These are phyloP conservation scores for Caenorhabditis sp. DNA, from an alignment of 2,888 invertebrate genomes.

Conservation along the genomic window DNA sequence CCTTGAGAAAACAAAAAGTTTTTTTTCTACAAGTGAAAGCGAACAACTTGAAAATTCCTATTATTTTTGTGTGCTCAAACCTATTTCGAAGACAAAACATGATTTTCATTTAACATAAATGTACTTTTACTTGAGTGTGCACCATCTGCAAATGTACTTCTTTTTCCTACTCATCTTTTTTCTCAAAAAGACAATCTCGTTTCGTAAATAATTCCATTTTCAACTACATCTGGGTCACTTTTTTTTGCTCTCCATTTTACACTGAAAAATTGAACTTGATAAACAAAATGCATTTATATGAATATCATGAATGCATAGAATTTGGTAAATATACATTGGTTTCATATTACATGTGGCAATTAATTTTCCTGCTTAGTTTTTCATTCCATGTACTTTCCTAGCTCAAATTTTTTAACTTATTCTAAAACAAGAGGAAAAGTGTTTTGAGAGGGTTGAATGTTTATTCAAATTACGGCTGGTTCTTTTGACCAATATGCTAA, in stretches of 20 bases:
- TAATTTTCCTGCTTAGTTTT: not conserved
- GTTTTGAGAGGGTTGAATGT: not conserved
- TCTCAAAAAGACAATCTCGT: not conserved
- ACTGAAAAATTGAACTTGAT: no score
- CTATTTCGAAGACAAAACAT: slow-evolving; percentile 17
- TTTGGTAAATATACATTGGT: not conserved
- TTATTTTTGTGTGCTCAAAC: slow-evolving; percentile 6
- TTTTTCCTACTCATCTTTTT: not conserved
- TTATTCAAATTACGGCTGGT: not conserved
- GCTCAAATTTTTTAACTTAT: not conserved
- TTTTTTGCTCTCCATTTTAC: not conserved
- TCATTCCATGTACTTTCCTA: not conserved
- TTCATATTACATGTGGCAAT: not conserved
- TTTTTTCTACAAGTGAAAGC: not conserved
- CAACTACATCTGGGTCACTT: not conserved
- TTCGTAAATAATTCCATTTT: slow-evolving; percentile 7
- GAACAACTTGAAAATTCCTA: not conserved
- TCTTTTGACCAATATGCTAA: not conserved
- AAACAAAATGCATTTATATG: no score
- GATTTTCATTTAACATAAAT: slow-evolving; percentile 1
- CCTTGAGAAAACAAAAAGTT: no score
- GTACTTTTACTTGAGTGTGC: not conserved
- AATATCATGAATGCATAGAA: not conserved
- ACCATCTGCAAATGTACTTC: slow-evolving; percentile 10
- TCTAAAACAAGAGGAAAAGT: not conserved